phyloP scores from a whole-genome alignment of 2,797 vertebrate species.

The Phataginus tetradactyla region DNA sequence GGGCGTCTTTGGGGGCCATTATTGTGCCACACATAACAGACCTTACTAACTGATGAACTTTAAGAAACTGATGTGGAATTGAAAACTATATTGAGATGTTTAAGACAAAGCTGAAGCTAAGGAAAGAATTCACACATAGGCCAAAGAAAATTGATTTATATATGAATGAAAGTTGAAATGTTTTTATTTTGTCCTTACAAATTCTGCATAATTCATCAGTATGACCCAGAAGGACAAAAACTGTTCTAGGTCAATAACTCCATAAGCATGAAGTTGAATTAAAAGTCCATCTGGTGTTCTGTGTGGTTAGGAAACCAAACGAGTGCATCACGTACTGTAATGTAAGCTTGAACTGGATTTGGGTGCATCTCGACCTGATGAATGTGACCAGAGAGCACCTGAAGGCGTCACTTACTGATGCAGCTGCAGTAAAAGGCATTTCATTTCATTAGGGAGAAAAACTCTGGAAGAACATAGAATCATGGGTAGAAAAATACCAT shows the following conservation, averaged over 20 bases:
- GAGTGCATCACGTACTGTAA: not conserved
- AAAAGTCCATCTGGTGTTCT: slow-evolving; percentile 26
- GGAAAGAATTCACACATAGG: not conserved
- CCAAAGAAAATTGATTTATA: not conserved
- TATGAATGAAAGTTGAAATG: not conserved
- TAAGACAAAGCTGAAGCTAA: not conserved
- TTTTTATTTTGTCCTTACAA: slow-evolving; percentile 26
- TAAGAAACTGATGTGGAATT: not conserved
- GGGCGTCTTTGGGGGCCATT: not conserved
- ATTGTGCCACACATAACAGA: not conserved
- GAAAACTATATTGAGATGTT: not conserved
- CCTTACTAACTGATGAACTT: not conserved
- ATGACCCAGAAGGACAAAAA: not conserved
- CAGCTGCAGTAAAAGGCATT: slow-evolving; percentile 45
- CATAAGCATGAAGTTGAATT: slow-evolving; percentile 2
- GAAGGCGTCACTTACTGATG: not conserved
- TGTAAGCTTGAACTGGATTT: slow-evolving; percentile 29
- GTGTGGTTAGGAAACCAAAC: slow-evolving; percentile 42
- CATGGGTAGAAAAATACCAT: slow-evolving; percentile 1
- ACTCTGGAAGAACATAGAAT: slow-evolving; percentile 32
- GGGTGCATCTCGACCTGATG: slow-evolving; percentile 2
- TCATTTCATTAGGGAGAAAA: slow-evolving; percentile 43
- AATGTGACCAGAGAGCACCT: slow-evolving; percentile 27
- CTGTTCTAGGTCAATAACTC: not conserved
- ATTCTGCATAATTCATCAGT: slow-evolving; percentile 2